Evolutionary conservation across 2,113 vertebrate species (phyloP).

Genomic region (Gallinago undulata): DNA sequence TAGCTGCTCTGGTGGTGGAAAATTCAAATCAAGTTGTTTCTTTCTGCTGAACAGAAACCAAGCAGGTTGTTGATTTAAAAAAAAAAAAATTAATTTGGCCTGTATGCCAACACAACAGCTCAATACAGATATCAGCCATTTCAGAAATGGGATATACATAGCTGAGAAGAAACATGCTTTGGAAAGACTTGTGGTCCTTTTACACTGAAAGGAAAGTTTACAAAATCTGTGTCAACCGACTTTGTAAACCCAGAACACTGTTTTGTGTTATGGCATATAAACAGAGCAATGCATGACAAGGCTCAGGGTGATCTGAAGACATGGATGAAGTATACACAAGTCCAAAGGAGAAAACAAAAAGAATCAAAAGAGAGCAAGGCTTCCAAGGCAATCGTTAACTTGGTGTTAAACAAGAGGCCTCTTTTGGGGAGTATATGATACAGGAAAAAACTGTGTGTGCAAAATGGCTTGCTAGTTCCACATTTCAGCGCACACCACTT

Average conservation of each 20-base stretch:
- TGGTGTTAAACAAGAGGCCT: background rate
- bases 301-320: background rate
- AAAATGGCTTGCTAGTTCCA: background rate
- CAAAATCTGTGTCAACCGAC: background rate
- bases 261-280: background rate
- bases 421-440: background rate
- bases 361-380: background rate
- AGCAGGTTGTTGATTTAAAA: background rate
- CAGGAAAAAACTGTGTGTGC: background rate
- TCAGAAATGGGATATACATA: background rate
- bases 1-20: background rate
- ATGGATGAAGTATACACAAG: background rate
- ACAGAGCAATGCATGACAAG: background rate
- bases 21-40: background rate
- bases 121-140: background rate
- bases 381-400: background rate
- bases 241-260: background rate
- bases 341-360: background rate
- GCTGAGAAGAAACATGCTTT: background rate
- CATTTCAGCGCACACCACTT: accelerated
- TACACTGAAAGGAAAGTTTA: background rate
- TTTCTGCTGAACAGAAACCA: background rate
- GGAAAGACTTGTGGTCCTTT: background rate
- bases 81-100: background rate
- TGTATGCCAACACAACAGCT: background rate